Evolutionary conservation across 2,888 invertebrate species (phyloP).

Genomic region (Phymatocera aterrima): DNA sequence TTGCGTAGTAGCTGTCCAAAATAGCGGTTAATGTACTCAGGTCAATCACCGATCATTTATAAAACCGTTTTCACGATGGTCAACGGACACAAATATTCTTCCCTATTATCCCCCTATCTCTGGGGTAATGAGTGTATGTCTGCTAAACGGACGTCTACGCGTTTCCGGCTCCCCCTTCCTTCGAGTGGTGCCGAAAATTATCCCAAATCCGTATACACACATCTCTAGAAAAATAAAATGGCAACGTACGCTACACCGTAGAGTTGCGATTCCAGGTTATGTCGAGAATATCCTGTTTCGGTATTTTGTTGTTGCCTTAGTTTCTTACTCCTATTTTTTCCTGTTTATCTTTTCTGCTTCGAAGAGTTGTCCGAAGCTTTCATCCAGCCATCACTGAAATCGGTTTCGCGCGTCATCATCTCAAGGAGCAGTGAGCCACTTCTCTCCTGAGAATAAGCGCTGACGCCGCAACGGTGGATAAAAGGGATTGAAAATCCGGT

Average conservation of each 20-base stretch:
- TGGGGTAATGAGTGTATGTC: background rate
- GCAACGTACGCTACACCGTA: background rate
- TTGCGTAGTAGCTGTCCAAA: background rate
- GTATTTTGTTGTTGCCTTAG: background rate
- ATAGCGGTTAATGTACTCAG: background rate
- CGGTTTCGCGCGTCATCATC: background rate
- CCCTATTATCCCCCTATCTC: background rate
- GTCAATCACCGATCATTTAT: background rate
- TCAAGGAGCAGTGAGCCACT: slow-evolving; percentile 7
- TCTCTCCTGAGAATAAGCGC: slow-evolving; percentile 32
- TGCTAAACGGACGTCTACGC: background rate
- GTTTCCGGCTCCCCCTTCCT: background rate
- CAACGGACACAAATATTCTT: background rate
- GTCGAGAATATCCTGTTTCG: background rate
- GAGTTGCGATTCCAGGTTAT: background rate
- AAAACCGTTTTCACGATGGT: background rate
- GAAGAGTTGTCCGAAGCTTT: background rate
- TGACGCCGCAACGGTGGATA: slow-evolving; percentile 21
- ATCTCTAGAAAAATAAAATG: background rate
- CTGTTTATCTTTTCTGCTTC: background rate
- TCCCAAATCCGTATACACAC: background rate
- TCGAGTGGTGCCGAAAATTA: background rate
- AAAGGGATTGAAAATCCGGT: slow-evolving; percentile 27
- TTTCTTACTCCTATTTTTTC: background rate
- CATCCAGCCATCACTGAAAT: background rate